Conservation (phyloP, 2,888 invertebrate genomes). For the Protophormia terraenovae region DNA sequence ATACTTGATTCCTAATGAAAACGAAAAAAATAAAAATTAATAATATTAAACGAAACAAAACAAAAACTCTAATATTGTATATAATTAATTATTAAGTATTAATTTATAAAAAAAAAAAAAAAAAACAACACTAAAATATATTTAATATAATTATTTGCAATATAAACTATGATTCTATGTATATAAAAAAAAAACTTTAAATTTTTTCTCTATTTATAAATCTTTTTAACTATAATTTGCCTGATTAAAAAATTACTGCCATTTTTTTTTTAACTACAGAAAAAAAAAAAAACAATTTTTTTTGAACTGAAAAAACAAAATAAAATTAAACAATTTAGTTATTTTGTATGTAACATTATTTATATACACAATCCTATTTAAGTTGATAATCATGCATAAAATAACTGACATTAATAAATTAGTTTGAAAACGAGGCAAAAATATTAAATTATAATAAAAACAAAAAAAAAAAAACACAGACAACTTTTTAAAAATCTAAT, state of each 20-base stretch:
- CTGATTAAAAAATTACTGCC: conserved; percentile 51
- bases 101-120: conserved; percentile 31
- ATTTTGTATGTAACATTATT: neutral
- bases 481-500: conserved; percentile 21
- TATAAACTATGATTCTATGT: neutral
- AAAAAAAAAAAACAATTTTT: neutral
- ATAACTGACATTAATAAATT: conserved; percentile 1
- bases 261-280: conserved; percentile 14
- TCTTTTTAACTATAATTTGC: conserved; percentile 41
- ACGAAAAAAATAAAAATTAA: conserved; percentile 18
- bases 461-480: neutral
- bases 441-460: neutral
- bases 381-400: neutral
- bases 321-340: neutral
- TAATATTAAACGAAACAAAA: no score
- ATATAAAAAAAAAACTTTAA: neutral
- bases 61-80: neutral
- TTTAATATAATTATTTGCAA: neutral
- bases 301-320: neutral
- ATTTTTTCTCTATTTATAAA: neutral
- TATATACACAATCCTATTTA: conserved; percentile 13
- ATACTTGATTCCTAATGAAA: conserved; percentile 61
- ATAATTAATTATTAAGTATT: conserved; percentile 36
- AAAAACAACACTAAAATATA: neutral
- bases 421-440: neutral